Evolutionary conservation across 2,888 invertebrate species (phyloP).

Genomic region (Andrena marginata): DNA sequence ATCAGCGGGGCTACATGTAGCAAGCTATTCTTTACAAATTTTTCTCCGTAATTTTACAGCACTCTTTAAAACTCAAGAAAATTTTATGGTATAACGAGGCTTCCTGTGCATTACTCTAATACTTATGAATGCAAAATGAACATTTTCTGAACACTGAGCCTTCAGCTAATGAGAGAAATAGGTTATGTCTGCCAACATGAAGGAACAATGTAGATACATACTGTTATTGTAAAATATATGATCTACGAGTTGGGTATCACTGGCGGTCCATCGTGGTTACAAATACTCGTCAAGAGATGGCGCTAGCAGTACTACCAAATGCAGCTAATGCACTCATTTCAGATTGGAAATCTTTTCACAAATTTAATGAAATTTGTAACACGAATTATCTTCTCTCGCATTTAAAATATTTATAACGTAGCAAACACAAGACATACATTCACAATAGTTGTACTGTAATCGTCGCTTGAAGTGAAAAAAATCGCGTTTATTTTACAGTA

Average conservation of each 20-base stretch:
- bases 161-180: too few species aligned
- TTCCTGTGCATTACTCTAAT: too few species aligned
- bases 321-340: background rate
- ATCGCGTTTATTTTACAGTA: too few species aligned
- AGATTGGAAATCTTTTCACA: background rate
- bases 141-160: too few species aligned
- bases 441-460: background rate
- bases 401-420: background rate
- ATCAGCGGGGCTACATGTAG: too few species aligned
- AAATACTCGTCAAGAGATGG: conserved; percentile 72
- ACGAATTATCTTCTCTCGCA: background rate
- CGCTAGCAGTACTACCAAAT: conserved; percentile 62
- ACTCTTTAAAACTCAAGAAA: too few species aligned
- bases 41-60: too few species aligned
- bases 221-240: background rate
- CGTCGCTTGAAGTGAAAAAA: too few species aligned
- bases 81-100: too few species aligned
- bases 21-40: too few species aligned
- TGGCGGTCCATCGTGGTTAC: conserved; percentile 64
- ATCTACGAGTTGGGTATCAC: conserved; percentile 60
- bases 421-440: background rate
- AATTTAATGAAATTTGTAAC: too few species aligned
- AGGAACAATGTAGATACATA: background rate
- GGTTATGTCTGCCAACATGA: background rate
- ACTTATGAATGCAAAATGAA: too few species aligned